Base-by-base conservation (phyloP, 2,113 vertebrate genomes). In the Rissa tridactyla region DNA sequence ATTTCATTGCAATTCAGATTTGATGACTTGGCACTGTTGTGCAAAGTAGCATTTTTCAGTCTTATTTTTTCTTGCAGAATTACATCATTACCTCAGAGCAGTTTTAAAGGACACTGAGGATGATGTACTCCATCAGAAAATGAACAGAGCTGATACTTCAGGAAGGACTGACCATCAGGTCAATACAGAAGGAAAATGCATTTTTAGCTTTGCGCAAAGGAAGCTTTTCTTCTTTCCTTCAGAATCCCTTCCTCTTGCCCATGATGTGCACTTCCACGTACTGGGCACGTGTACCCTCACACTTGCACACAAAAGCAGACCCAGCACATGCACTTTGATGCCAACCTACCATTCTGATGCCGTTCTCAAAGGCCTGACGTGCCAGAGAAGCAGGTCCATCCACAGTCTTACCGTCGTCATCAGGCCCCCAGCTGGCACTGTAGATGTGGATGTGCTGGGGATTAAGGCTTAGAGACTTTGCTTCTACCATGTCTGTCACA, bases 401-500 rank as follows among this genome's bases (percentile, higher is more conserved):
- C 94, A 99, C 99, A 0, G 99, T 99, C 97, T 99, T 99, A 57
- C 99, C 99, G 0, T 99, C 99, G 5, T 99, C 99, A 77, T 99
- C 99, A 5, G 99, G 99, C 49, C 99, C 99, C 99, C 99, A 99
- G 98, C 99, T 99, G 90, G 99, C 99, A 16, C 99, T 99, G 97
- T 99, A 99, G 94, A 99, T 99, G 95, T 99, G 99, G 36, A 99
- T 99, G 79, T 99, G 99, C 87, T 99, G 99, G 8, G 99, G 99
- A 68, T 99, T 99, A 55, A 99, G 98, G 94, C 99, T 99, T 36
- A 99, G 98, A 22, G 99, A 99, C 88, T 99, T 99, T 7, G 99
- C 99, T 97, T 99, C 99, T 51, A 99, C 99, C 99, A 99, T 99
- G 96, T 99, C 99, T 0, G 99, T 99, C 77, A 99, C 99, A 27